These are phyloP conservation scores for Drosophila sordidula DNA, from an alignment of 2,888 invertebrate species.

Conservation along the genomic window DNA sequence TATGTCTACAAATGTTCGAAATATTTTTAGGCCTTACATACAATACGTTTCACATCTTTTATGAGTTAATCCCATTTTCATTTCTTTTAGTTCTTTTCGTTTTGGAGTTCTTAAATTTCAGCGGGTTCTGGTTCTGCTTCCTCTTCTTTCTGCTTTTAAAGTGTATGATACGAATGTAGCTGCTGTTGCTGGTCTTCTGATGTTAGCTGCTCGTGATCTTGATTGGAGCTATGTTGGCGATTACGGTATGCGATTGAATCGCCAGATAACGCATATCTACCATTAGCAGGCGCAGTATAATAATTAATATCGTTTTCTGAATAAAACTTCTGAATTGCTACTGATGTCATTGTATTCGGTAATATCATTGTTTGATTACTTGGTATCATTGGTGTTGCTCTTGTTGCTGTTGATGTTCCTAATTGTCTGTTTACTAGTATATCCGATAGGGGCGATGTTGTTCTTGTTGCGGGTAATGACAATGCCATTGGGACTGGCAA, in stretches of 20 bases:
- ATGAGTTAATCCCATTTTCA: slow-evolving; percentile 29
- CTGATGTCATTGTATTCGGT: slow-evolving; percentile 49
- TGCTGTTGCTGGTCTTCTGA: slow-evolving; percentile 42
- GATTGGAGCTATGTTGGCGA: slow-evolving; percentile 13
- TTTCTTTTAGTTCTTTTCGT: background rate
- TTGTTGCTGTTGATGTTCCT: slow-evolving; percentile 19
- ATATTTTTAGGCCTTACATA: slow-evolving; percentile 41
- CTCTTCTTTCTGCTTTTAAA: slow-evolving; percentile 32
- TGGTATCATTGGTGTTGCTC: slow-evolving; percentile 39
- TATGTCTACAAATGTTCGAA: slow-evolving; percentile 47
- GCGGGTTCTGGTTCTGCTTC: slow-evolving; percentile 30
- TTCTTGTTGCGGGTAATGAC: slow-evolving; percentile 64
- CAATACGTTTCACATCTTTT: slow-evolving; percentile 48
- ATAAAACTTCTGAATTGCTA: slow-evolving; percentile 78
- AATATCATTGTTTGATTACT: slow-evolving; percentile 23
- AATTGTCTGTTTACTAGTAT: slow-evolving; percentile 24
- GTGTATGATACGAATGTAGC: slow-evolving; percentile 61
- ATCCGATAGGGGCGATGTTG: slow-evolving; percentile 62
- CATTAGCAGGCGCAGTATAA: slow-evolving; percentile 24
- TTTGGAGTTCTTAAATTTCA: slow-evolving; percentile 23
- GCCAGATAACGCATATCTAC: slow-evolving; percentile 19
- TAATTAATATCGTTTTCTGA: slow-evolving; percentile 80
- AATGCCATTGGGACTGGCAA: slow-evolving; percentile 31
- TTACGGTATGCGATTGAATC: slow-evolving; percentile 25
- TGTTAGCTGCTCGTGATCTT: slow-evolving; percentile 14